Evolutionary conservation across 2,888 invertebrate genomes (phyloP).

Genomic region (Gymnoscelis rufifasciata): DNA sequence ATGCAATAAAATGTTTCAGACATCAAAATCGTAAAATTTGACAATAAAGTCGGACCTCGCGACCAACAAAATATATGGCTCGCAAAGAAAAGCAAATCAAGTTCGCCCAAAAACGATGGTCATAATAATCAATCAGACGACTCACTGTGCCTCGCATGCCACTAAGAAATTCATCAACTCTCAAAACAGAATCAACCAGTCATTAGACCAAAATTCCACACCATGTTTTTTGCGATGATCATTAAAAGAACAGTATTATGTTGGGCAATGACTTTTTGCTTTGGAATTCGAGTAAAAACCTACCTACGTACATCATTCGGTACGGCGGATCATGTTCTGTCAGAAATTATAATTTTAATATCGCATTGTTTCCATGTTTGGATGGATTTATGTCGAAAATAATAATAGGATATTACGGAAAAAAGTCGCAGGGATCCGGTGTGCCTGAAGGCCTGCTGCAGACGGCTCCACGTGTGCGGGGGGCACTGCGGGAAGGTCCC

Average conservation of each 20-base stretch:
- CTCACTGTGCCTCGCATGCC: slow-evolving; percentile 47
- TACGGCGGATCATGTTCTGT: slow-evolving; percentile 53
- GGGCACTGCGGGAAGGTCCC: slow-evolving; percentile 76
- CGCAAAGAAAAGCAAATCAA: slow-evolving; percentile 22
- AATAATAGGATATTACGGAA: slow-evolving; percentile 55
- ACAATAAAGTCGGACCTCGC: slow-evolving; percentile 11
- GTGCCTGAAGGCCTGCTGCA: slow-evolving; percentile 62
- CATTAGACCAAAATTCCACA: slow-evolving; percentile 67
- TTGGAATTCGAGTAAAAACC: slow-evolving; percentile 72
- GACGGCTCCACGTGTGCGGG: slow-evolving; percentile 71
- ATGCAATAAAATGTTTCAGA: slow-evolving; percentile 3
- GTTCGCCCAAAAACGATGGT: slow-evolving; percentile 23
- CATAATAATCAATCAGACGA: slow-evolving; percentile 26
- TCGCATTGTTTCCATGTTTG: slow-evolving; percentile 30
- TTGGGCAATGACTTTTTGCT: slow-evolving; percentile 65
- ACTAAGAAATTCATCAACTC: slow-evolving; percentile 60
- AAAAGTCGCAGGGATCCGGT: slow-evolving; percentile 64
- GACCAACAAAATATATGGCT: slow-evolving; percentile 20
- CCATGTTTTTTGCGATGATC: slow-evolving; percentile 58
- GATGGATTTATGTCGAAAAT: slow-evolving; percentile 27
- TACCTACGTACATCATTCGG: slow-evolving; percentile 48
- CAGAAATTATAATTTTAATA: slow-evolving; percentile 50
- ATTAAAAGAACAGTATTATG: slow-evolving; percentile 56
- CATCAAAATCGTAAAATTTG: slow-evolving; percentile 2
- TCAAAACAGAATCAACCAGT: slow-evolving; percentile 63